Percentiles rank a stretch among this genome's conserved stretches.
These are phyloP conservation scores for Ochlodes sylvanus DNA, from an alignment of 2,888 invertebrate species.

Conservation along the genomic window DNA sequence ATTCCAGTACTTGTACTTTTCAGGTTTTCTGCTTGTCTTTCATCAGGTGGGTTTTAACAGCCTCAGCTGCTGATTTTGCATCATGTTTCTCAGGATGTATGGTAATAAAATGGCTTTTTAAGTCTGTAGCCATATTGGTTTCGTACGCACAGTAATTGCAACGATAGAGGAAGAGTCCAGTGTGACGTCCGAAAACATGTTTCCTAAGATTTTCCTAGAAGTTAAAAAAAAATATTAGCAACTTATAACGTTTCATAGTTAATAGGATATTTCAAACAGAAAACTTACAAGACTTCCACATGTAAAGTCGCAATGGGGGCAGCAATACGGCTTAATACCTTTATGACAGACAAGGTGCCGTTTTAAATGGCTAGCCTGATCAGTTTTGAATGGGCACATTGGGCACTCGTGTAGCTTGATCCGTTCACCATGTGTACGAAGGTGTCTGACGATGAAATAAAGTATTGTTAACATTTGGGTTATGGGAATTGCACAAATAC, in stretches of 20 bases:
- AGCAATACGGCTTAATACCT: conserved; percentile 93
- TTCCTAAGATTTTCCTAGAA: conserved; percentile 94
- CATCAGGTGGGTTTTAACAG: conserved; percentile 66
- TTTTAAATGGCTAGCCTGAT: conserved; percentile 88
- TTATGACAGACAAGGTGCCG: conserved; percentile 92
- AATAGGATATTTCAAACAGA: neutral
- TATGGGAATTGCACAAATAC: neutral
- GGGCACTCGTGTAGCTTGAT: conserved; percentile 86
- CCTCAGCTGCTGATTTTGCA: conserved; percentile 75
- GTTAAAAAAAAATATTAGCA: conserved; percentile 6
- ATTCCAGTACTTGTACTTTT: too few species aligned
- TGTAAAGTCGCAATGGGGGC: conserved; percentile 92
- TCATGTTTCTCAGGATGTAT: conserved; percentile 84
- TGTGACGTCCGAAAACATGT: conserved; percentile 92
- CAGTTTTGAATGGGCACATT: conserved; percentile 89
- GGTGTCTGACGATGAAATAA: conserved; percentile 82
- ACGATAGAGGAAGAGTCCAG: conserved; percentile 91
- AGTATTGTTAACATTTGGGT: neutral
- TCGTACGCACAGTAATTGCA: conserved; percentile 87
- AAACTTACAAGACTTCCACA: conserved; percentile 90
- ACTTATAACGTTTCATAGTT: too few species aligned
- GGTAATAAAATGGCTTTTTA: conserved; percentile 87
- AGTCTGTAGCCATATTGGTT: conserved; percentile 88
- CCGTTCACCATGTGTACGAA: conserved; percentile 81
- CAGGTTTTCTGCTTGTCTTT: conserved; percentile 32